These are phyloP conservation scores for Poeciliopsis occidentalis DNA, from an alignment of 2,113 vertebrate genomes.

Conservation along the genomic window DNA sequence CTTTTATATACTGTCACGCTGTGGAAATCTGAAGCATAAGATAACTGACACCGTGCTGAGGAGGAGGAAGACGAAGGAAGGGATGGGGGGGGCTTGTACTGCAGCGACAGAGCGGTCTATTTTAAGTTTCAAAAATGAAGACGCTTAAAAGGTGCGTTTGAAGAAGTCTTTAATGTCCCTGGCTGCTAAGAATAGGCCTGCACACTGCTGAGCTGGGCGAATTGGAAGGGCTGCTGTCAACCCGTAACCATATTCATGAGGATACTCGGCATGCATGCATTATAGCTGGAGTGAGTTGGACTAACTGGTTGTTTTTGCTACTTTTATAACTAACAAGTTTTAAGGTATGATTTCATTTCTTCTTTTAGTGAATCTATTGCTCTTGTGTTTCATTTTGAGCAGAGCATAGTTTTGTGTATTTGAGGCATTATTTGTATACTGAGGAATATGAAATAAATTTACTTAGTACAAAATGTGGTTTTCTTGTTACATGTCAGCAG, in stretches of 20 bases:
- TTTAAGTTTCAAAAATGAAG: constrained; percentile 84
- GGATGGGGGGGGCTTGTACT: constrained; percentile 43
- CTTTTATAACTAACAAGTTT: neutral
- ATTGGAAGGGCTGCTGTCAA: constrained; percentile 61
- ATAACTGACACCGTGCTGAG: constrained; percentile 77
- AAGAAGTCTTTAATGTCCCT: constrained; percentile 75
- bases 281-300: constrained; percentile 34
- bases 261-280: constrained; percentile 30
- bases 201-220: constrained; percentile 72
- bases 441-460: neutral
- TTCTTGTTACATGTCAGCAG: neutral
- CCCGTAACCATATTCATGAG: constrained; percentile 28
- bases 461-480: neutral
- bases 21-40: constrained; percentile 78
- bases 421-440: neutral
- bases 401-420: neutral
- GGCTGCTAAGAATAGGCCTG: constrained; percentile 79
- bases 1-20: constrained; percentile 81
- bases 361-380: neutral
- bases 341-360: constrained; percentile 8
- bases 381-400: neutral
- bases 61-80: constrained; percentile 18
- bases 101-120: constrained; percentile 74
- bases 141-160: constrained; percentile 86
- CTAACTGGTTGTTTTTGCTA: constrained; percentile 23